Base-by-base conservation (phyloP, 1,140 invertebrate species). In the Eupristina koningsbergeri region DNA sequence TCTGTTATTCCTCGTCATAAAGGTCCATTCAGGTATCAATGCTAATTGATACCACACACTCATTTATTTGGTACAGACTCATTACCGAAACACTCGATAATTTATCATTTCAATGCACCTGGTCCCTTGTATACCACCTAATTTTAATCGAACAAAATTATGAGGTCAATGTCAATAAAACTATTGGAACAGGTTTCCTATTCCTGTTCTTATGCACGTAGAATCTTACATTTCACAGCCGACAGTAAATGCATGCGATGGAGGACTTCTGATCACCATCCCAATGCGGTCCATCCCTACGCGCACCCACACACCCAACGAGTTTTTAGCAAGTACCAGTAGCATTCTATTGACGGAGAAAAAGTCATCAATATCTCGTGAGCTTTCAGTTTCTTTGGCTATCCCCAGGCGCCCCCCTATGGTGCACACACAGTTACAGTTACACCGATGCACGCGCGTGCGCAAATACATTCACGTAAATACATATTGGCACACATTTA, bases 291-390 rank as follows among this genome's bases (percentile, higher is more conserved):
- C 69, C 9, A n/a, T 73, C 1, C 41, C 8, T 45, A 47, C 41
- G 83, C 17, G 36, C 80, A 76, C 73, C 47, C 63, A 29, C 53
- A 69, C 79, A 26, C 17, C 19, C 73, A 13, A 22, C 45, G 73
- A 47, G 29, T 74, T 74, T 50, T 50, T 11, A 15, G 75, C 82
- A 71, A 41, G 13, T 47, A 39, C 61, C 82, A 83, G 73, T 36
- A 71, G 83, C 78, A 81, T 84, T 29, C 73, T 84, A 45, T 50
- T 78, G 82, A 77, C 61, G 80, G 82, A 81, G 79, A 87, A 86
- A 90, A 90, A 91, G 90, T 91, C 90, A 90, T 89, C 90, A 89
- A 92, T 92, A 91, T 91, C 88, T 89, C 87, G 50, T 19, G 53
- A 89, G 87, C 89, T 90, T 91, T 91, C 88, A 89, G 89, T 39